Percentiles rank a stretch among this genome's conserved stretches.
Conservation (phyloP, 2,797 vertebrate genomes). For the Sitta carolinensis region DNA sequence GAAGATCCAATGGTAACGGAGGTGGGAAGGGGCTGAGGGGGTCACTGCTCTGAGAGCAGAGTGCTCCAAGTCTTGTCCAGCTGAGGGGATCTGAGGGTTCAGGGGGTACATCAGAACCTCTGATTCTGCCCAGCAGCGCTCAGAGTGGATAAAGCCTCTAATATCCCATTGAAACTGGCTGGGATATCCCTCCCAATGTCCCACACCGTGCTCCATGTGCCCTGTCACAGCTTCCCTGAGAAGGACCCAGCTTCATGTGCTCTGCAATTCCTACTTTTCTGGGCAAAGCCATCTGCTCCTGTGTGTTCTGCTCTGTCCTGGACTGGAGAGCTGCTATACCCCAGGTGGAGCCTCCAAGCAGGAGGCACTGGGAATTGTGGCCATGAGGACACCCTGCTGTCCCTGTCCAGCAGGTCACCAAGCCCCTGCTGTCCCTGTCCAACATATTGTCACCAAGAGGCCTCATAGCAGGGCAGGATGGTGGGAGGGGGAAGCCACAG, state of each 20-base stretch:
- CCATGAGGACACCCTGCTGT: background rate
- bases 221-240: background rate
- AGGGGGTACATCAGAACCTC: background rate
- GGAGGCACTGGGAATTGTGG: background rate
- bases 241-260: background rate
- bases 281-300: background rate
- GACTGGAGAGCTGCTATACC: rapidly evolving
- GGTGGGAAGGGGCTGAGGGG: background rate
- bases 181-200: background rate
- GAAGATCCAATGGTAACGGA: conserved; percentile 83
- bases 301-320: background rate
- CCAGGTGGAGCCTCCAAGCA: background rate
- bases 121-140: background rate
- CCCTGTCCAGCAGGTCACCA: background rate
- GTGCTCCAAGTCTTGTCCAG: background rate
- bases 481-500: rapidly evolving
- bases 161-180: rapidly evolving
- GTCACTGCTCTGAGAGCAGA: rapidly evolving
- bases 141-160: rapidly evolving
- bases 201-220: background rate
- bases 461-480: background rate
- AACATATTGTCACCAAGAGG: background rate
- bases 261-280: background rate
- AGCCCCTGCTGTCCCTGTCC: background rate
- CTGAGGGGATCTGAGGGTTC: background rate